phyloP scores from a whole-genome alignment of 2,888 invertebrate species.

The Lycia hirtaria region DNA sequence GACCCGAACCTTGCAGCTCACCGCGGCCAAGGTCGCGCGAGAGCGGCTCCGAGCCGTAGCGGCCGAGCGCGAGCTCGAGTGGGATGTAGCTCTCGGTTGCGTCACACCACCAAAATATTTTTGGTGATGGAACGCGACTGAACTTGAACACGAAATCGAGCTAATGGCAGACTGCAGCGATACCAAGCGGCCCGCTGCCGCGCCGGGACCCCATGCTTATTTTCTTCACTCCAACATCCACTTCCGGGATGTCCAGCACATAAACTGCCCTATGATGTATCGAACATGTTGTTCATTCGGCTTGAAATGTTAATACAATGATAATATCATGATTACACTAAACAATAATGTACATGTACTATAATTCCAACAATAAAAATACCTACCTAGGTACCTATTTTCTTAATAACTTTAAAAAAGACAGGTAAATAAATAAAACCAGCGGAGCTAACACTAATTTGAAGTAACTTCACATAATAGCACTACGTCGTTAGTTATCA shows the following conservation, averaged over 20 bases:
- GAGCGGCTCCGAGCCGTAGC: slow-evolving; percentile 77
- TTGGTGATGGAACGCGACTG: slow-evolving; percentile 84
- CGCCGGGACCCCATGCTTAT: slow-evolving; percentile 55
- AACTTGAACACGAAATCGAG: slow-evolving; percentile 83
- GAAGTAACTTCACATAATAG: slow-evolving; percentile 52
- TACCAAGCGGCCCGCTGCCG: slow-evolving; percentile 76
- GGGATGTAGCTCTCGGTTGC: slow-evolving; percentile 78
- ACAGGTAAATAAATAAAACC: slow-evolving; percentile 10
- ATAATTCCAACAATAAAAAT: not conserved
- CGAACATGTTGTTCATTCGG: not conserved
- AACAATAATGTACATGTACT: not conserved
- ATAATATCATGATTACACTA: not conserved
- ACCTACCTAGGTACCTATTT: not conserved
- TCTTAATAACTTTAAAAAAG: not conserved
- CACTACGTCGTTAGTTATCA: slow-evolving; percentile 49
- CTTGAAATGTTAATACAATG: not conserved
- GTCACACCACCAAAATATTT: slow-evolving; percentile 85
- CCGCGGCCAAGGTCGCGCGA: slow-evolving; percentile 91
- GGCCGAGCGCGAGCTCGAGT: slow-evolving; percentile 65
- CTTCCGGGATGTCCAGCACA: slow-evolving; percentile 56
- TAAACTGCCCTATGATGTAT: not conserved
- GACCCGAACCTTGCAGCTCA: slow-evolving; percentile 94
- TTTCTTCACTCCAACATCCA: slow-evolving; percentile 63
- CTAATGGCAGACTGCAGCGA: slow-evolving; percentile 80
- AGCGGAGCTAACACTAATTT: slow-evolving; percentile 14